Conservation (phyloP, 2,797 vertebrate species). For the Hydrolagus colliei region DNA sequence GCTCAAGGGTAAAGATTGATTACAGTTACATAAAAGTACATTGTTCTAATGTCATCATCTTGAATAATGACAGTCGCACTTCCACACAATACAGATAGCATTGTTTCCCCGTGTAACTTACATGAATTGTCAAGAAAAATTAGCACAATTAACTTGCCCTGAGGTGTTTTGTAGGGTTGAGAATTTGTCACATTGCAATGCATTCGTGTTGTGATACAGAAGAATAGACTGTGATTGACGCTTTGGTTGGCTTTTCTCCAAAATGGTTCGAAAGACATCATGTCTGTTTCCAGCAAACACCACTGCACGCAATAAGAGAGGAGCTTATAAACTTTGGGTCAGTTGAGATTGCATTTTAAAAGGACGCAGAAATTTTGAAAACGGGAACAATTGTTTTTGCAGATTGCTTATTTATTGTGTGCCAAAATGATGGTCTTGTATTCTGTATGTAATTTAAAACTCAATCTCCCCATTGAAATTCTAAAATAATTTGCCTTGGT, state of each 20-base stretch:
- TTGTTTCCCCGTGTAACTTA: slow-evolving; percentile 38
- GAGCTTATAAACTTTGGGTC: background rate
- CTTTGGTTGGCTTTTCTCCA: slow-evolving; percentile 24
- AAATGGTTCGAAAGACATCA: slow-evolving; percentile 7
- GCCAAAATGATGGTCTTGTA: background rate
- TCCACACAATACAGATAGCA: slow-evolving; percentile 44
- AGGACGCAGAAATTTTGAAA: background rate
- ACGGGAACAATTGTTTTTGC: background rate
- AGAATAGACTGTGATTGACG: slow-evolving; percentile 36
- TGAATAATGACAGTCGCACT: slow-evolving; percentile 48
- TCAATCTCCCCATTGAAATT: background rate
- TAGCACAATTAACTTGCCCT: slow-evolving; percentile 52
- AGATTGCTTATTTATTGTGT: background rate
- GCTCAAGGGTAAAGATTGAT: slow-evolving; percentile 67
- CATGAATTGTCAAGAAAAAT: slow-evolving; percentile 56
- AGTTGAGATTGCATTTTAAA: slow-evolving; percentile 10
- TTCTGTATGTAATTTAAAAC: background rate
- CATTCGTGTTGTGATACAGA: slow-evolving; percentile 58
- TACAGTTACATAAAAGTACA: slow-evolving; percentile 58
- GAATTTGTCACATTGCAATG: slow-evolving; percentile 61
- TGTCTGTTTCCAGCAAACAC: slow-evolving; percentile 17
- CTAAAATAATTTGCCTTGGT: background rate
- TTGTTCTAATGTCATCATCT: slow-evolving; percentile 61
- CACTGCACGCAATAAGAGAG: background rate
- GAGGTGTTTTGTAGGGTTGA: slow-evolving; percentile 29